Evolutionary conservation across 2,797 vertebrate genomes (phyloP), one percentile per base, ranked within the genome.

Genomic region (Esox lucius): DNA sequence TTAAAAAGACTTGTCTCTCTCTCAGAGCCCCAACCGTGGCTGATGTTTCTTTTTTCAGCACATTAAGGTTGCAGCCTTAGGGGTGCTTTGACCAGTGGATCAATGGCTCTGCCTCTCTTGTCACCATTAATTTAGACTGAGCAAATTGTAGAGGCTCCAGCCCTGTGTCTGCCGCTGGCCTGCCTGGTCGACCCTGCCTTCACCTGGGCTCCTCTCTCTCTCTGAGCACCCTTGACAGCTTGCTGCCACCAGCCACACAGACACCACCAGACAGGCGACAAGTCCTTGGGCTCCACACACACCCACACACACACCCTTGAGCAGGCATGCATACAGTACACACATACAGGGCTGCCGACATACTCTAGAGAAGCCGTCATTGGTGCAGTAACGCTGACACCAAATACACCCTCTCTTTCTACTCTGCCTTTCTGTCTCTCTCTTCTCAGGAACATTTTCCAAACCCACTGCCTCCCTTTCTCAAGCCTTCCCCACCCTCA

Each of bases 111-210:
- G 81, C 87, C 88, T 86, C 90, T 89, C 88, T 90, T 93, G 92
- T 93, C 92, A 93, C 91, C 91, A 91, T 92, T 92, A 87, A 92
- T 93, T 92, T 93, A 88, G 83, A 86, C 83, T 89, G 90, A 92
- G 89, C 79, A 26, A 26, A 28, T 86, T 91, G 86, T 83, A 83
- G 84, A 88, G 90, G 88, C 90, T 91, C 91, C 90, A 86, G 87
- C 89, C 87, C 83, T 17, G 15, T 81, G 83, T 92, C 91, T 91
- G 90, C 90, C 86, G 85, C 90, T 90, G 90, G 91, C 88, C 89
- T 79, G 42, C 68, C 77, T 7, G 26, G 19, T 35, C 51, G 16
- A 2, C 48, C 64, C 39, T 87, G 82, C 84, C 88, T 88, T 92
- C 91, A 93, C 91, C 91, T 93, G 91, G 88, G 78, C 70, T 70